Evolutionary conservation across 2,888 invertebrate genomes (phyloP), one percentile per base, ranked within the genome.

Genomic region (Dichetophora obliterata): DNA sequence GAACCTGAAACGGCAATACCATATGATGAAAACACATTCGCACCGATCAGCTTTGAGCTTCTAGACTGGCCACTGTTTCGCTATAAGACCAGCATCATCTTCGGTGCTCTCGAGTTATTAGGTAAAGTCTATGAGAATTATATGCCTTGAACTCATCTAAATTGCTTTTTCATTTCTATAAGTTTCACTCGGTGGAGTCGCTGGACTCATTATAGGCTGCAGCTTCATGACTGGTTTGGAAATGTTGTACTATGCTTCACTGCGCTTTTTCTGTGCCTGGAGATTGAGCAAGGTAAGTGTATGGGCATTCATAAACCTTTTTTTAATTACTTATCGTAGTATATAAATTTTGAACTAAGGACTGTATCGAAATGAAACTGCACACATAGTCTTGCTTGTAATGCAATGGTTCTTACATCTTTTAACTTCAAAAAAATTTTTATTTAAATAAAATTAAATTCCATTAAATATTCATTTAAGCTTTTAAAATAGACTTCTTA

Each of bases 191-290:
- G 69, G 68, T 27, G 78, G 79, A 27, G 24, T 75, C 2, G 73
- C 73, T 19, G 75, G 76, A n/a, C 61, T 79, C 5, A 76, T 76
- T 65, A 14, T 78, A 24, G 79, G 79, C 31, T 65, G 61, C 52
- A 79, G 79, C 65, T 59, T 75, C n/a, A 31, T 78, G 57, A 70
- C 75, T 4, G 9, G 19, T 19, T 5, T 77, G 14, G 79, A 79
- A 57, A 50, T 48, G 4, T 48, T 78, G 54, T 79, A 78, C 31
- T 54, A 37, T 43, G 14, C 73, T 2, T 65, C 75, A n/a, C 24
- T 79, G 57, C 70, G 79, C 1, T 66, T 59, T n/a, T 11, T 22
- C 6, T 78, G 22, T n/a, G 75, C 71, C 16, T 75, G 73, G 68
- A 54, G 68, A 19, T 24, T 76, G 1, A 77, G 75, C n/a, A 54